Percentiles rank a stretch among this genome's conserved stretches.
phyloP scores from a whole-genome alignment of 64 coral and sea anemone genomes.

The Anthopleura sola region DNA sequence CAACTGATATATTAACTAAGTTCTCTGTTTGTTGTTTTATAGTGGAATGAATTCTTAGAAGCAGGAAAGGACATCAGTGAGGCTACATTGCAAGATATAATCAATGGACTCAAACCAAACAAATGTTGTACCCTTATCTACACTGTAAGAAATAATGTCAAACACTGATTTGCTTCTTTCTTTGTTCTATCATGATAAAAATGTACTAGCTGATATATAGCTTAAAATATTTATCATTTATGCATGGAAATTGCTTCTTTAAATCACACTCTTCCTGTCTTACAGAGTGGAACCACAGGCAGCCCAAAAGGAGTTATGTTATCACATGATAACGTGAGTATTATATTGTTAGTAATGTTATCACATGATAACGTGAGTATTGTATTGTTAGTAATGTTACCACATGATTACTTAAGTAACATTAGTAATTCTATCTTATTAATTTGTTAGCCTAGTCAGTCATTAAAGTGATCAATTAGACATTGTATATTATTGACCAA shows the following conservation, averaged over 20 bases:
- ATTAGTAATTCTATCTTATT: no score
- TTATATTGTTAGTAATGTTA: conserved; percentile 43
- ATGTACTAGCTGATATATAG: background rate
- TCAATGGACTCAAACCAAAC: conserved; percentile 52
- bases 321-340: conserved; percentile 97
- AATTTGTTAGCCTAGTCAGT: no score
- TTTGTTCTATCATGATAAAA: background rate
- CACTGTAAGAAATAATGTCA: conserved; percentile 64
- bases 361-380: conserved; percentile 97
- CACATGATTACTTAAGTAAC: conserved; percentile 96
- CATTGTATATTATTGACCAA: no score
- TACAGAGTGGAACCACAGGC: conserved; percentile 93
- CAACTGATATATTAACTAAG: no score
- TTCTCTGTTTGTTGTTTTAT: background rate
- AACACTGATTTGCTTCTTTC: no score
- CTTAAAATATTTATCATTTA: no score
- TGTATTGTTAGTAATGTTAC: conserved; percentile 52
- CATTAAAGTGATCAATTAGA: no score
- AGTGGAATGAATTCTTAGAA: conserved; percentile 94
- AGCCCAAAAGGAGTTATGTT: conserved; percentile 97
- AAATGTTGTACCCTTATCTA: conserved; percentile 93
- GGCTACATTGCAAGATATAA: conserved; percentile 57
- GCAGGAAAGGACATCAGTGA: conserved; percentile 56
- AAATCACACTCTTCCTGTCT: no score
- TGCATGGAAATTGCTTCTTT: no score